phyloP scores from a whole-genome alignment of 2,888 invertebrate genomes.

The Drosophila rubida region DNA sequence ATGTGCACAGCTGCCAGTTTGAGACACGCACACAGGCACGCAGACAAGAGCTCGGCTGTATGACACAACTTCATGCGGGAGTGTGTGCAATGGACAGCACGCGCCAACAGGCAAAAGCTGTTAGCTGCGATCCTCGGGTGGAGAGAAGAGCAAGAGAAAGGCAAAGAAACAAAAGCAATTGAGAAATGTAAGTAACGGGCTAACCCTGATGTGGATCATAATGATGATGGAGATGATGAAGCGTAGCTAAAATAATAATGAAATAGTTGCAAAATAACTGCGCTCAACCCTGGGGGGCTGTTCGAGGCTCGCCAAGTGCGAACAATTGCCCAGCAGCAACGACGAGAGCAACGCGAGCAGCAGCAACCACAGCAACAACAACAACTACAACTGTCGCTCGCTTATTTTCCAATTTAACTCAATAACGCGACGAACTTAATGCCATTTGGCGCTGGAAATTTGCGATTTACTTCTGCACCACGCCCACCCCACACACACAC shows the following conservation, averaged over 20 bases:
- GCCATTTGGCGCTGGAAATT: slow-evolving; percentile 79
- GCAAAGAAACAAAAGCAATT: slow-evolving; percentile 16
- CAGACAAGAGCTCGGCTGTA: slow-evolving; percentile 12
- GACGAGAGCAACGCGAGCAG: slow-evolving; percentile 40
- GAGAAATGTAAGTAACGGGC: slow-evolving; percentile 2
- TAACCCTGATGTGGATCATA: slow-evolving; percentile 27
- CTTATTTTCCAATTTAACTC: slow-evolving; percentile 83
- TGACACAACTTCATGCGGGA: background rate
- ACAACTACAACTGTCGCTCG: slow-evolving; percentile 64
- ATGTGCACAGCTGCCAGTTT: background rate
- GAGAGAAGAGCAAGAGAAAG: background rate
- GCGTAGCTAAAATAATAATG: slow-evolving; percentile 43
- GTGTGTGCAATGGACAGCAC: slow-evolving; percentile 13
- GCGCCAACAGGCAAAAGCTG: slow-evolving; percentile 16
- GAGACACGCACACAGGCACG: background rate
- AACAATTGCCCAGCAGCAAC: slow-evolving; percentile 36
- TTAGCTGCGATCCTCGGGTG: slow-evolving; percentile 8
- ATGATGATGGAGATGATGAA: slow-evolving; percentile 16
- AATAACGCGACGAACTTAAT: slow-evolving; percentile 79
- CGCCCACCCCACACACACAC: slow-evolving; percentile 24
- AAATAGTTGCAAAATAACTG: slow-evolving; percentile 51
- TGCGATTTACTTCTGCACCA: slow-evolving; percentile 64
- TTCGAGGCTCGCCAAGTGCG: slow-evolving; percentile 23
- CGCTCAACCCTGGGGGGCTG: slow-evolving; percentile 20
- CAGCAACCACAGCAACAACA: slow-evolving; percentile 14